These are phyloP conservation scores for Mechanitis messenoides DNA, from an alignment of 2,888 invertebrate genomes.

Conservation along the genomic window DNA sequence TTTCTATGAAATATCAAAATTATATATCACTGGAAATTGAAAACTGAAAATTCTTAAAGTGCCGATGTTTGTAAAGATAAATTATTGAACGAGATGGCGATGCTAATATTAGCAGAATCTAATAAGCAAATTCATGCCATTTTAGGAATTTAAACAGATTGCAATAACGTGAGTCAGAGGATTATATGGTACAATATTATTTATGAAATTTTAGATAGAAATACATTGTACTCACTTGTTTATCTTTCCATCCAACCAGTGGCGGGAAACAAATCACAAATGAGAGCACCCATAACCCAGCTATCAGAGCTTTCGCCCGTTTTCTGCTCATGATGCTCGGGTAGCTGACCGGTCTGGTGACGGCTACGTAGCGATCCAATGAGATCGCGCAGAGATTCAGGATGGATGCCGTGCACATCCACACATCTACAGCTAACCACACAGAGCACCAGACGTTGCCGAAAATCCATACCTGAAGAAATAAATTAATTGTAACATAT, in stretches of 20 bases:
- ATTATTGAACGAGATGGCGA: too few species aligned
- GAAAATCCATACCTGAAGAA: constrained; percentile 93
- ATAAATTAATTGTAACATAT: neutral
- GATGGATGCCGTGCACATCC: constrained; percentile 99
- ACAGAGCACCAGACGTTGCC: constrained; percentile 97
- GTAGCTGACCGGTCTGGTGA: constrained; percentile 96
- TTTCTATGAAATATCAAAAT: too few species aligned
- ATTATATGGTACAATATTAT: too few species aligned
- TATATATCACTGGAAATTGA: too few species aligned
- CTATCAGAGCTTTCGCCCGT: constrained; percentile 90
- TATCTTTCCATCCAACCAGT: constrained; percentile 92
- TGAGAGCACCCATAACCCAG: constrained; percentile 95
- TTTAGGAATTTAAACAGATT: too few species aligned
- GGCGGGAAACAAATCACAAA: constrained; percentile 98
- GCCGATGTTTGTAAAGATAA: too few species aligned
- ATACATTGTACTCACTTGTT: constrained; percentile 47
- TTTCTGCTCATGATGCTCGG: constrained; percentile 92
- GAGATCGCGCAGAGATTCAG: constrained; percentile 97
- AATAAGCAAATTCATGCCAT: too few species aligned
- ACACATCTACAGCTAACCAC: constrained; percentile 98
- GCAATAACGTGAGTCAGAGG: too few species aligned
- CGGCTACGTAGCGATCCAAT: constrained; percentile 96
- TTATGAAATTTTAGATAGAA: too few species aligned
- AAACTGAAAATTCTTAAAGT: too few species aligned
- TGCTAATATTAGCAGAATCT: too few species aligned